Percentiles rank a stretch among this genome's conserved stretches.
Evolutionary conservation across 2,113 vertebrate species (phyloP).

Genomic region (Apodemus sylvaticus): DNA sequence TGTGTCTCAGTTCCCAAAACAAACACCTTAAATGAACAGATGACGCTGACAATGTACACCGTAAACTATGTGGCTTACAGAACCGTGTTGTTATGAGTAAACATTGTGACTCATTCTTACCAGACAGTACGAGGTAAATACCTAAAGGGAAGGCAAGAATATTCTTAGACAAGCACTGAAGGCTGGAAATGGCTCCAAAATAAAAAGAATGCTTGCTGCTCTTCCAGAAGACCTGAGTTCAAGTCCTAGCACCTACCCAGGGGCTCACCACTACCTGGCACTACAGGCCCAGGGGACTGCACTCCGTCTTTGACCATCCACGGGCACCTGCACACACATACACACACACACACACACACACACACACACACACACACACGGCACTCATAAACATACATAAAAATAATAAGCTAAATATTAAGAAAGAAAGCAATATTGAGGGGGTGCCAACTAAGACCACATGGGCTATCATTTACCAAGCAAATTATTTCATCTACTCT

Average conservation of each 20-base stretch:
- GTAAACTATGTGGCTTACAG: neutral
- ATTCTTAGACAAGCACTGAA: slow-evolving; percentile 26
- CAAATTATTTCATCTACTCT: slow-evolving; percentile 18
- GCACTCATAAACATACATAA: neutral
- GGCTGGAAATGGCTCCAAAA: neutral
- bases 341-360: neutral
- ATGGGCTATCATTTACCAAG: neutral
- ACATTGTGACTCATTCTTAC: neutral
- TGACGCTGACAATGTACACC: slow-evolving; percentile 9
- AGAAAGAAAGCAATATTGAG: neutral
- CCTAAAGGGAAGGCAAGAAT: slow-evolving; percentile 11
- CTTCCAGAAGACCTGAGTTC: neutral
- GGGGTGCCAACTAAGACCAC: neutral
- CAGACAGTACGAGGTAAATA: slow-evolving; percentile 19
- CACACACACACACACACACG: neutral
- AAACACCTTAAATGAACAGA: slow-evolving; percentile 38
- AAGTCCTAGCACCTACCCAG: neutral
- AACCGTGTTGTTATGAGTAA: slow-evolving; percentile 25
- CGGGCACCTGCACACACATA: neutral
- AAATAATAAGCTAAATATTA: neutral
- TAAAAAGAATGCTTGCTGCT: neutral
- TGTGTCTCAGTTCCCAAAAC: slow-evolving; percentile 2
- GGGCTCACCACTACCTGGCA: neutral
- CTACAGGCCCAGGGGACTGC: neutral
- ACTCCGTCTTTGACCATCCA: neutral